phyloP scores from a whole-genome alignment of 1,140 invertebrate species.

The Leptoteleia sp. region DNA sequence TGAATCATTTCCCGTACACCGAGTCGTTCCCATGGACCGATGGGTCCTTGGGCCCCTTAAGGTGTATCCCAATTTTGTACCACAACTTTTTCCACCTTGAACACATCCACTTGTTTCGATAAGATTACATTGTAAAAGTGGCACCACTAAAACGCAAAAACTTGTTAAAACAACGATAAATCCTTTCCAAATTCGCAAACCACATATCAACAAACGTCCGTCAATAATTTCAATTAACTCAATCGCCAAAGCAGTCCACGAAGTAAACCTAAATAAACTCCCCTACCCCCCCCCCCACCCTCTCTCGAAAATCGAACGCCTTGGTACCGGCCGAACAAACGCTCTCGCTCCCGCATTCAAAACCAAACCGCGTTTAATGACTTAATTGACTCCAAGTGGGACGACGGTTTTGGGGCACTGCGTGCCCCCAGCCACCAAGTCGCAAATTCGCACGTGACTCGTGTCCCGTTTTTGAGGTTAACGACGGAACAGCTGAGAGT shows the following conservation, averaged over 20 bases:
- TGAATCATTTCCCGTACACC: neutral
- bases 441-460: slow-evolving; percentile 54
- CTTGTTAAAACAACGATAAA: slow-evolving; percentile 52
- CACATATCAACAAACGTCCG: no score
- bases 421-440: slow-evolving; percentile 24
- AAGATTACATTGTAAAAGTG: slow-evolving; percentile 58
- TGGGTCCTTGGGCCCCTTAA: no score
- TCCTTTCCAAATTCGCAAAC: slow-evolving; percentile 19
- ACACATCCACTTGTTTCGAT: slow-evolving; percentile 47
- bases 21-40: slow-evolving; percentile 11
- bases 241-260: no score
- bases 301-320: no score
- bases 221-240: no score
- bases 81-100: slow-evolving; percentile 28
- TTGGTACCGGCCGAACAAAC: no score
- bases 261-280: no score
- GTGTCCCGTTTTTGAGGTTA: slow-evolving; percentile 66
- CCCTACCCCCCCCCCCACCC: no score
- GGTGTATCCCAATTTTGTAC: slow-evolving; percentile 16
- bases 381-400: no score
- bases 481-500: slow-evolving; percentile 53
- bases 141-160: slow-evolving; percentile 34
- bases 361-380: no score
- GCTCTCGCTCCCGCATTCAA: no score
- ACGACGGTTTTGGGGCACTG: slow-evolving; percentile 23